Percentiles rank a stretch among this genome's conserved stretches.
phyloP scores from a whole-genome alignment of 1,140 invertebrate genomes.

The Charaxes varanes region DNA sequence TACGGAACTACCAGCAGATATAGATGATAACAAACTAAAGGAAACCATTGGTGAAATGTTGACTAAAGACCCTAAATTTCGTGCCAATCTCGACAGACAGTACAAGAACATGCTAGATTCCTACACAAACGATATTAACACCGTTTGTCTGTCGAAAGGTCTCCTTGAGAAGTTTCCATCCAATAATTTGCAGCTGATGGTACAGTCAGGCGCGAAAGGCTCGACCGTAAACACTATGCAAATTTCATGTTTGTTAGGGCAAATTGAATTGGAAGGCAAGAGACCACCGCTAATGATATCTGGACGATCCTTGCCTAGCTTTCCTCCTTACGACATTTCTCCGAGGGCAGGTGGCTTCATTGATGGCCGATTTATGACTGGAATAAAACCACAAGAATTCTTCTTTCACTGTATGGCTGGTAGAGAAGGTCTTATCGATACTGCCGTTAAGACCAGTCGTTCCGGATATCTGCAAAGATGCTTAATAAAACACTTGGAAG shows the following conservation, averaged over 20 bases:
- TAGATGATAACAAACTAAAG: constrained; percentile 75
- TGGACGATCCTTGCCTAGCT: constrained; percentile 94
- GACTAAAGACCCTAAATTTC: constrained; percentile 83
- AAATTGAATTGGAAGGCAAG: constrained; percentile 99
- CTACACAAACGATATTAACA: constrained; percentile 93
- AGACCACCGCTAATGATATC: constrained; percentile 95
- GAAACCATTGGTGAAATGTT: constrained; percentile 82
- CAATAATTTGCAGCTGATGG: constrained; percentile 98
- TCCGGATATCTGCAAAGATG: constrained; percentile 99
- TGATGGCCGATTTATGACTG: constrained; percentile 96
- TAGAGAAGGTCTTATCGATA: constrained; percentile 93
- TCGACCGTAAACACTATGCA: constrained; percentile 97
- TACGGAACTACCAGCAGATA: constrained; percentile 79
- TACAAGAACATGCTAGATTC: constrained; percentile 90
- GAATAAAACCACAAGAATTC: constrained; percentile 97
- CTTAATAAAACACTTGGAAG: constrained; percentile 98
- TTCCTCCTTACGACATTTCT: constrained; percentile 90
- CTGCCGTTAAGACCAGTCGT: constrained; percentile 93
- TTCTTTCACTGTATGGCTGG: constrained; percentile 99
- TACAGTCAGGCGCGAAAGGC: constrained; percentile 98
- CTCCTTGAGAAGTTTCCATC: constrained; percentile 91
- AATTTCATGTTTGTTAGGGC: constrained; percentile 96
- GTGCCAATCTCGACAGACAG: constrained; percentile 85
- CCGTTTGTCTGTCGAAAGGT: constrained; percentile 86
- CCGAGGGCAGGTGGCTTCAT: constrained; percentile 98